phyloP scores from a whole-genome alignment of 2,113 vertebrate species.

The Rhizomys pruinosus region DNA sequence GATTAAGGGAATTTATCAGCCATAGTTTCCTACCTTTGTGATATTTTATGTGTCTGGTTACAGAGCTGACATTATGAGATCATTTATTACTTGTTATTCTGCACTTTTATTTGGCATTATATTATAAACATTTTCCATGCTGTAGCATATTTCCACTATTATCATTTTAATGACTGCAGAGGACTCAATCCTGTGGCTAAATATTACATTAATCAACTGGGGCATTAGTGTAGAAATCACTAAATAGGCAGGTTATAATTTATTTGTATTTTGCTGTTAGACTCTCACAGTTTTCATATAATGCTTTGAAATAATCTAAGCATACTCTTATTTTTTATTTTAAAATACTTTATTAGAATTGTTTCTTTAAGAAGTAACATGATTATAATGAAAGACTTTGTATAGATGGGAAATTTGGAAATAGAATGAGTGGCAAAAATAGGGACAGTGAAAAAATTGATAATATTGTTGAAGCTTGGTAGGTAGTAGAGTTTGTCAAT shows the following conservation, averaged over 20 bases:
- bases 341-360: too few species aligned
- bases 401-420: too few species aligned
- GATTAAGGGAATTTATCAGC: conserved; percentile 1
- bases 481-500: too few species aligned
- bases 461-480: too few species aligned
- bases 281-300: not conserved
- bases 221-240: not conserved
- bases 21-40: not conserved
- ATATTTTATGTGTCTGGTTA: conserved; percentile 28
- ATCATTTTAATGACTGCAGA: not conserved
- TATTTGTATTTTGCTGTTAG: not conserved
- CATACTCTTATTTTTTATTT: not conserved
- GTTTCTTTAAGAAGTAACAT: too few species aligned
- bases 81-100: not conserved
- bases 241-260: not conserved
- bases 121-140: conserved; percentile 26
- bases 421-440: too few species aligned
- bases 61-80: not conserved
- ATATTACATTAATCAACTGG: conserved; percentile 17
- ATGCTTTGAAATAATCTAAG: conserved; percentile 8
- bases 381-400: too few species aligned
- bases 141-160: not conserved
- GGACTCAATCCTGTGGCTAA: not conserved
- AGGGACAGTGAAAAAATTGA: too few species aligned
- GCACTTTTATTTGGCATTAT: conserved; percentile 32